Evolutionary conservation across 2,888 invertebrate genomes (phyloP), one percentile per base, ranked within the genome.

Genomic region (Aquatica leii): DNA sequence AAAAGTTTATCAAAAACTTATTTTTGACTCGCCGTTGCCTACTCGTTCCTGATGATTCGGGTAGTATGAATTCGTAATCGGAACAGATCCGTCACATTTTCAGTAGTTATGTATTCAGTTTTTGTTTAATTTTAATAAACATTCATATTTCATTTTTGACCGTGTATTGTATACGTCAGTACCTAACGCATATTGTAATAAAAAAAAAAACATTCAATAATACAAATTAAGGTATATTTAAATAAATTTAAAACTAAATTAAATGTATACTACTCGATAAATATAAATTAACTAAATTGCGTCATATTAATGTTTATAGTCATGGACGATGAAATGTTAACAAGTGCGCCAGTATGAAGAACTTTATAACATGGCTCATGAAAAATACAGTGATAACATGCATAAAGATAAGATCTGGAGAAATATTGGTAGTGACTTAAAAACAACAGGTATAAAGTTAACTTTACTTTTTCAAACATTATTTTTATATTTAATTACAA

Each of bases 331-430:
- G 37, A 37, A 37, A 37, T 9, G 37, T 37, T 37, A 37, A 37
- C 37, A 37, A 37, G 37, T 37, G 37, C 37, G 37, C 37, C 37
- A 37, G 37, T 37, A 37, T 37, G 37, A 37, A 37, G 37, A 37
- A 37, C 37, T 37, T 5, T 37, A 37, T 37, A 37, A 37, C 37
- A 37, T 37, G 37, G 37, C 37, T 37, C 37, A 37, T 37, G 12
- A 37, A 37, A 37, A 37, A n/a, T 37, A 37, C 37, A 37, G 37
- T 37, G 37, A 37, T 12, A 37, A 37, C 12, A 37, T 9, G 9
- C 37, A 37, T 37, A 37, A 37, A 37, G 37, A 37, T 37, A 37
- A 37, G 37, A 37, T 37, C 37, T 37, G 37, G 37, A 37, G 37
- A 37, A 37, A 37, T 37, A 37, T 37, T 37, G 37, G 37, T 37